Evolutionary conservation across 2,797 vertebrate genomes (phyloP).

Genomic region (Philypnodon macrostomus): DNA sequence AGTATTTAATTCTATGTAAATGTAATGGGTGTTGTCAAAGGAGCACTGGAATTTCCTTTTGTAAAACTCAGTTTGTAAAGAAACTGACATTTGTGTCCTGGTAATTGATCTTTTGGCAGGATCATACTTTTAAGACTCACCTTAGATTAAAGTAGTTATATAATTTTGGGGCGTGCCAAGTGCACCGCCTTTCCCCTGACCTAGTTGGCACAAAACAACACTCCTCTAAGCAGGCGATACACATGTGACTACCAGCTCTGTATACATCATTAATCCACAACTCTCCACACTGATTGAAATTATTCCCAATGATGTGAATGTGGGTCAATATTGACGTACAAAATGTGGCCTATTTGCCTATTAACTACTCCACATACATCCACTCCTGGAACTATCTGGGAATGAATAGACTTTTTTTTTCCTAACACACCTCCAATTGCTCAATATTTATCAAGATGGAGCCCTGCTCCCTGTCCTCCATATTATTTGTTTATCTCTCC

Average conservation of each 20-base stretch:
- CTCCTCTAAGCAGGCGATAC: conserved; percentile 28
- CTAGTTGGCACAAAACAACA: conserved; percentile 43
- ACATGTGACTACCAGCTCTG: conserved; percentile 17
- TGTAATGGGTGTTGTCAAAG: not conserved
- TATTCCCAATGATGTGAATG: conserved; percentile 21
- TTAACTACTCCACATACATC: not conserved
- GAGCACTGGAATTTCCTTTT: not conserved
- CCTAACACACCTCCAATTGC: conserved; percentile 27
- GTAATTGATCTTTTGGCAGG: conserved; percentile 2
- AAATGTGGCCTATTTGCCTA: conserved; percentile 9
- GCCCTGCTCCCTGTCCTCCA: conserved; percentile 21
- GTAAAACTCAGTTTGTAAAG: not conserved
- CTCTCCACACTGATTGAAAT: conserved; percentile 13
- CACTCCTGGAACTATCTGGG: not conserved
- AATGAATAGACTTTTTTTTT: conserved; percentile 38
- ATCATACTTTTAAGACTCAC: not conserved
- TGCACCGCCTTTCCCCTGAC: conserved; percentile 43
- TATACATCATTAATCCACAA: conserved; percentile 19
- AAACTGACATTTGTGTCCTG: not conserved
- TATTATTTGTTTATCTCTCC: conserved; percentile 34
- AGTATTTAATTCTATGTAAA: not conserved
- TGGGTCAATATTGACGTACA: conserved; percentile 45
- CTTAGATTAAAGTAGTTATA: conserved; percentile 5
- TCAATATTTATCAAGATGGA: conserved; percentile 36
- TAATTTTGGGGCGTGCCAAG: conserved; percentile 17